Evolutionary conservation across 2,888 invertebrate genomes (phyloP), one percentile per base, ranked within the genome.

Genomic region (Syritta pipiens): DNA sequence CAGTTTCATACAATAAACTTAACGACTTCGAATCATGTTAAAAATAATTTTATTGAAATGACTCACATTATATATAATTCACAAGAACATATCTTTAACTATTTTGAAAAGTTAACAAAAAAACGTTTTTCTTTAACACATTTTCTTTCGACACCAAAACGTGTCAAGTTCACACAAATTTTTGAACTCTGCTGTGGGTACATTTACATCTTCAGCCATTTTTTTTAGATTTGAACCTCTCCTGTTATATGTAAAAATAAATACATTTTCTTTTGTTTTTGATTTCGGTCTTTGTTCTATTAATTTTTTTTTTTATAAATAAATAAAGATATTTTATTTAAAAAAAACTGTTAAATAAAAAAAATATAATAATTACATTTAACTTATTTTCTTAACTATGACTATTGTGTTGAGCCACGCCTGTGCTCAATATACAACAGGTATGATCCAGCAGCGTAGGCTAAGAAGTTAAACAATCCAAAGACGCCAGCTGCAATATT

Each of bases 401-500:
- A 81, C 76, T 86, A 85, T 68, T 85, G 84, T 63, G 84, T 85
- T 69, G 86, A 84, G 60, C 89, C 90, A 83, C 90, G 91, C 86
- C 92, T 94, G 90, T 93, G 93, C 85, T 95, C 94, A 84, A 93
- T 87, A 89, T 91, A 94, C 82, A 96, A 90, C 85, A 95, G 91
- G 89, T 93, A 95, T 20, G 94, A 89, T 82, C 94, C 95, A 75
- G 92, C 93, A 28, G 91, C 95, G 85, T 96, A 97, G 19, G 93
- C 95, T 59, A 93, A 84, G 44, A 94, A 93, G 89, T 96, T 96
- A 89, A 96, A 92, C 35, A 96, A 87, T 68, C 95, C 96, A 86
- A 96, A 95, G 89, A 96, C 95, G 86, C 94, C 96, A 77, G 94
- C 96, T 9, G 94, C 92, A 53, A 95, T 91, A 85, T 95, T 94